These are phyloP conservation scores for Callosobruchus maculatus DNA, from an alignment of 2,888 invertebrate species.

Conservation along the genomic window DNA sequence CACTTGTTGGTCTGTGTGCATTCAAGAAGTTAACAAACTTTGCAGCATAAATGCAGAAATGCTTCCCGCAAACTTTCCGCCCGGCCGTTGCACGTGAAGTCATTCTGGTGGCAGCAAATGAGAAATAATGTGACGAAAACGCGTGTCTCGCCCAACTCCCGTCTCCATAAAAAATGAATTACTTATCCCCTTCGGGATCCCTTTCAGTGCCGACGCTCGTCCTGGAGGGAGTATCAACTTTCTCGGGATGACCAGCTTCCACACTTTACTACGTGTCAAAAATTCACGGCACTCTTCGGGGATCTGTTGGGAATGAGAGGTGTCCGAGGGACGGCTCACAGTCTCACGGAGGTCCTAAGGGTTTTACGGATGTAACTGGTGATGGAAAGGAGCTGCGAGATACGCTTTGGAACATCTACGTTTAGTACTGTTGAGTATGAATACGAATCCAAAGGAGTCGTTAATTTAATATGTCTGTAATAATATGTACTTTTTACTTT, in stretches of 20 bases:
- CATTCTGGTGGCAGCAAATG: not conserved
- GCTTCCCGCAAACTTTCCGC: not conserved
- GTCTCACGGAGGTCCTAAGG: not conserved
- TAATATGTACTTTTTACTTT: no score
- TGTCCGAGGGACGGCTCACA: not conserved
- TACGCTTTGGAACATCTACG: no score
- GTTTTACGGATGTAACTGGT: no score
- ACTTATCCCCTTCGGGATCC: not conserved
- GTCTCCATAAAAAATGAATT: not conserved
- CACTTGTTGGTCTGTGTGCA: no score
- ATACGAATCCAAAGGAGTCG: no score
- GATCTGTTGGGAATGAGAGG: not conserved
- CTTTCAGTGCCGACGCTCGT: not conserved
- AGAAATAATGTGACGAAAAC: not conserved
- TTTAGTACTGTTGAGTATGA: no score
- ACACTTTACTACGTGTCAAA: not conserved
- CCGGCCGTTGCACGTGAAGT: not conserved
- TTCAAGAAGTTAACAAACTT: not conserved
- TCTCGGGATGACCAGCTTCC: not conserved
- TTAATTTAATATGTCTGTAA: no score
- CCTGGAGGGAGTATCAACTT: not conserved
- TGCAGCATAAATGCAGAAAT: not conserved
- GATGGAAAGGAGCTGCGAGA: no score
- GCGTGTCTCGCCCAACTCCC: not conserved
- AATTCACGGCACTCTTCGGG: not conserved